These are phyloP conservation scores for Myrmophylax atrothorax DNA, from an alignment of 2,113 vertebrate species.

Conservation along the genomic window DNA sequence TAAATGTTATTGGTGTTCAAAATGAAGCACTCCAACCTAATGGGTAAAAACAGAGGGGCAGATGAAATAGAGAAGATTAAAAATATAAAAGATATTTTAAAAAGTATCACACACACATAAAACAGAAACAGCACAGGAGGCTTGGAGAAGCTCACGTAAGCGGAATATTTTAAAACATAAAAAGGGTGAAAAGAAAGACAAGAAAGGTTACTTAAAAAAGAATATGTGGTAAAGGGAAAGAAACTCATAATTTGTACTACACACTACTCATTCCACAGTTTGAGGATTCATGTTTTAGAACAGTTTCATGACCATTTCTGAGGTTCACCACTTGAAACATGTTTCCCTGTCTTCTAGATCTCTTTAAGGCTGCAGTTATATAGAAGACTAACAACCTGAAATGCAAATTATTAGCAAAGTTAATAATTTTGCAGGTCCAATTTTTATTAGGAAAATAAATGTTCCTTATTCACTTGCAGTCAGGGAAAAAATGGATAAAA, in stretches of 20 bases:
- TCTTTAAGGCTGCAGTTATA: background rate
- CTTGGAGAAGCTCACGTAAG: background rate
- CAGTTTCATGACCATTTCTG: background rate
- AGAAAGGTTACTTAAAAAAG: background rate
- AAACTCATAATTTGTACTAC: background rate
- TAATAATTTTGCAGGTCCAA: background rate
- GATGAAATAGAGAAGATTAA: background rate
- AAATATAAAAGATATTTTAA: background rate
- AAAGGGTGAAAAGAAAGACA: background rate
- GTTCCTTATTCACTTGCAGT: background rate
- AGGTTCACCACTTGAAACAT: background rate
- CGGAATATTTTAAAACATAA: background rate
- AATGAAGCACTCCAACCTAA: background rate
- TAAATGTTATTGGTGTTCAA: background rate
- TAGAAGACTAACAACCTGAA: background rate
- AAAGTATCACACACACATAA: background rate
- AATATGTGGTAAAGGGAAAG: background rate
- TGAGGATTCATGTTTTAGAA: background rate
- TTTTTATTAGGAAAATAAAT: background rate
- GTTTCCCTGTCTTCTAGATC: background rate
- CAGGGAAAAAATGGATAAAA: background rate
- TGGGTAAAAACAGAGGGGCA: background rate
- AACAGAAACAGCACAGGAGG: background rate
- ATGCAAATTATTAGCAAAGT: background rate
- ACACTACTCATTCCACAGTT: background rate